phyloP scores from a whole-genome alignment of 2,113 vertebrate species.

The Mirza zaza region DNA sequence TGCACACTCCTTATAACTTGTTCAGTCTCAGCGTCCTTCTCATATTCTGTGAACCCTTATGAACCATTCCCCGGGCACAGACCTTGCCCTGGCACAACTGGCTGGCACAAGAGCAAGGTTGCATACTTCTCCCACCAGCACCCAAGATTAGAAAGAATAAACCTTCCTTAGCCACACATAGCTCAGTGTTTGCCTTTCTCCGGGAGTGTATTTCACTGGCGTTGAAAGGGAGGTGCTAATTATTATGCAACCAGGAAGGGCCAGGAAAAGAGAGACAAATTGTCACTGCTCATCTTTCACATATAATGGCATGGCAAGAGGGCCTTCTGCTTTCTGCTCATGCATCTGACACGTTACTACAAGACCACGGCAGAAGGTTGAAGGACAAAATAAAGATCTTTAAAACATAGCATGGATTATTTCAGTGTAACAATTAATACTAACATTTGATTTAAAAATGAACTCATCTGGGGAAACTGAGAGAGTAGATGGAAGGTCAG shows the following conservation, averaged over 20 bases:
- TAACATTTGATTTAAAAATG: not conserved
- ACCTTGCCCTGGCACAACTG: not conserved
- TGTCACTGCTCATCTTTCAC: not conserved
- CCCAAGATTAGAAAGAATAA: not conserved
- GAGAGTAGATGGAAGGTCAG: not conserved
- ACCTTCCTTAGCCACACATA: not conserved
- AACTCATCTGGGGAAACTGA: not conserved
- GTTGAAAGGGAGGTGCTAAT: not conserved
- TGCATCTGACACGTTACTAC: fast-evolving
- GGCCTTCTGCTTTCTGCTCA: not conserved
- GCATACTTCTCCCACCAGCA: not conserved
- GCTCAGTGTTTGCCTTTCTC: not conserved
- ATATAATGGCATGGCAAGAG: not conserved
- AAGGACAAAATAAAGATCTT: not conserved
- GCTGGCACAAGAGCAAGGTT: no score
- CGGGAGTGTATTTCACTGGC: fast-evolving
- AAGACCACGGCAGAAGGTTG: not conserved
- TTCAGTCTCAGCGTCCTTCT: no score
- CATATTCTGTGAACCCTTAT: fast-evolving
- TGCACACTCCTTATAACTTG: no score
- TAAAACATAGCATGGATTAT: not conserved
- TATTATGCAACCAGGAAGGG: not conserved
- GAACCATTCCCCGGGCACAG: not conserved
- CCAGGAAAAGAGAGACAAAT: not conserved
- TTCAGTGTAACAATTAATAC: not conserved